Evolutionary conservation across 2,797 vertebrate species (phyloP).

Genomic region (Rhadinocentrus ornatus): DNA sequence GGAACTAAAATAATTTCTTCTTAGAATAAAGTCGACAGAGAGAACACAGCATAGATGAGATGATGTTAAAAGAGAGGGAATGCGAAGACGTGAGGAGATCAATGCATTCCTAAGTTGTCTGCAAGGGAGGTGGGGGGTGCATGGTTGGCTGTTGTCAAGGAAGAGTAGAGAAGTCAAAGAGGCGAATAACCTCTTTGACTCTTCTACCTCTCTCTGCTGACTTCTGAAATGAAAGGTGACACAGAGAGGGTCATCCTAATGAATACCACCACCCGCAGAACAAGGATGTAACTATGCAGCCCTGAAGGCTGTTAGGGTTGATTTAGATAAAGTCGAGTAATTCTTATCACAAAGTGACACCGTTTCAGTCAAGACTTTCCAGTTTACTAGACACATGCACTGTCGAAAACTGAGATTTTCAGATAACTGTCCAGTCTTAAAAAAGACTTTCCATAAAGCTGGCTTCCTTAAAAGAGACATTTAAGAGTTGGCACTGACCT

Average conservation of each 20-base stretch:
- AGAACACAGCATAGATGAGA: conserved; percentile 22
- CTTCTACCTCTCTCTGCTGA: conserved; percentile 70
- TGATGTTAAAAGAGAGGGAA: conserved; percentile 48
- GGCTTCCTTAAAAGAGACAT: conserved; percentile 16
- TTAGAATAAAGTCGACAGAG: conserved; percentile 19
- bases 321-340: conserved; percentile 39
- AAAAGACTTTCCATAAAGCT: not conserved
- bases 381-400: conserved; percentile 30
- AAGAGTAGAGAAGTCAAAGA: conserved; percentile 59
- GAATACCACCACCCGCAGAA: conserved; percentile 73
- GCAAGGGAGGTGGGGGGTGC: conserved; percentile 17
- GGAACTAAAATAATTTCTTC: conserved; percentile 38
- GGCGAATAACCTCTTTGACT: conserved; percentile 78
- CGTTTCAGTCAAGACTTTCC: conserved; percentile 19
- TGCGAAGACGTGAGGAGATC: conserved; percentile 72
- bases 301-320: conserved; percentile 41
- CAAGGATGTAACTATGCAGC: conserved; percentile 73
- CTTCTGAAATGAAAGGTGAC: conserved; percentile 78
- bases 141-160: conserved; percentile 49
- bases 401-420: conserved; percentile 20
- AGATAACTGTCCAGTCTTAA: conserved; percentile 5
- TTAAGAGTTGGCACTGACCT: not conserved
- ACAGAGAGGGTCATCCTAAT: conserved; percentile 75
- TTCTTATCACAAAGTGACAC: conserved; percentile 32
- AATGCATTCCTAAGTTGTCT: conserved; percentile 80